Base-by-base conservation (phyloP, 2,888 invertebrate species). In the Heteromurus nitidus region DNA sequence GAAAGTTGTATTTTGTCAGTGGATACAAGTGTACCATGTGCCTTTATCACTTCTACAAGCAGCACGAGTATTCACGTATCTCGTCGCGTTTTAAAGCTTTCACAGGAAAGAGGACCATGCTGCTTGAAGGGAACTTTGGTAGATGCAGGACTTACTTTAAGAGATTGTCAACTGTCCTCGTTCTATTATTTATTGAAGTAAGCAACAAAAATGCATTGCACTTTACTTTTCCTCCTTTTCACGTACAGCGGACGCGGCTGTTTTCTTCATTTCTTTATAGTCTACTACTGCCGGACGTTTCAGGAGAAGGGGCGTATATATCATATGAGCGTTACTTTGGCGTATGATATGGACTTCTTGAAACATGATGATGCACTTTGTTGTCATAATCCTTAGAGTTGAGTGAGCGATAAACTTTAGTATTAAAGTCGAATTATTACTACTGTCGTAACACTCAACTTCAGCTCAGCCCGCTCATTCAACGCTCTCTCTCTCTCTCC, bases 311-410 rank as follows among this genome's bases (percentile, higher is more conserved):
- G 30, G 47, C 72, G 13, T 36, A 36, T 36, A 50, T 72, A 62
- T 70, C 28, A 72, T 36, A 36, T 72, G 44, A 60, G 42, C 72
- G 28, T 72, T 72, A 58, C 9, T 58, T 64, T 62, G 62, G 62
- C 24, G 50, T 62, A 64, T 64, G 73, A 73, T 65, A 60, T 65
- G 65, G 26, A 74, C 53, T 67, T 67, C 47, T 75, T 75, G 75
- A 75, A 44, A 58, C 67, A 75, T 75, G 75, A 67, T 75, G 75
- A 67, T 75, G 67, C 75, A 75, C 67, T 74, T 75, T 67, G 67
- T 65, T 75, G 75, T 75, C 75, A 67, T 75, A 75, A 75, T 75
- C 75, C 75, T 36, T 55, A 55, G 44, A 75, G 67, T 58, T 67
- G 75, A 74, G 74, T 74, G 74, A 74, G 74, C 65, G 67, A 75